Base-by-base conservation (phyloP, 2,797 vertebrate species). In the Taenioides sp. region DNA sequence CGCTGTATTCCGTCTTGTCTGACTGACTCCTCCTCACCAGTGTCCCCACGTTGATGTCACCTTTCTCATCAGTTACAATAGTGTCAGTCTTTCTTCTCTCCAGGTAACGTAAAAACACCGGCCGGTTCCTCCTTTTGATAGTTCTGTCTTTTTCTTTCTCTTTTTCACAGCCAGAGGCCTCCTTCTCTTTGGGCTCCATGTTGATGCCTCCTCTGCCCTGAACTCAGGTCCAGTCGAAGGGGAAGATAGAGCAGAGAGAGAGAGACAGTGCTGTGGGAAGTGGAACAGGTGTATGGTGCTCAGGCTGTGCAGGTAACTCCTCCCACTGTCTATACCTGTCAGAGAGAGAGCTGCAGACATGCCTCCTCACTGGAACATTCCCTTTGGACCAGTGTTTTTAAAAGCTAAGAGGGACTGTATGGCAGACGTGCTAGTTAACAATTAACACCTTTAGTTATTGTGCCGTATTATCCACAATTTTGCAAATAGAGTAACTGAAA, bases 1-100 rank as follows among this genome's bases (percentile, higher is more conserved):
- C 92, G 93, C 89, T 95, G 94, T 99, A 99, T 85, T 99, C 98
- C 11, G 95, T 98, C 92, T 97, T 96, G 92, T 99, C 97, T 0
- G 98, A 99, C 86, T 99, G 96, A 83, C 94, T 98, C 86, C 98
- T 96, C 87, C 97, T 93, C 92, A 95, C 93, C 85, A 99, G 71
- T 23, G 91, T 91, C 69, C 95, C 93, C 74, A 96, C 90, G 89
- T 86, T 95, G 86, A 93, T 76, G 65, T 95, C 94, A 74, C 95
- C 94, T 84, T 90, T 77, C 75, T 92, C 91, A 34, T 92, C 91
- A 2, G 92, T 92, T 74, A 98, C 95, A 71, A 98, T 93, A 0
- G 96, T 96, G 88, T 98, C 98, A 0, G 97, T 99, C 85, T 91
- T 97, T 76, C 97, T 96, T 81, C 97, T 96, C 89, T 98, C 96